Evolutionary conservation across 1,140 invertebrate species (phyloP).

Genomic region (Dermatophagoides farinae): DNA sequence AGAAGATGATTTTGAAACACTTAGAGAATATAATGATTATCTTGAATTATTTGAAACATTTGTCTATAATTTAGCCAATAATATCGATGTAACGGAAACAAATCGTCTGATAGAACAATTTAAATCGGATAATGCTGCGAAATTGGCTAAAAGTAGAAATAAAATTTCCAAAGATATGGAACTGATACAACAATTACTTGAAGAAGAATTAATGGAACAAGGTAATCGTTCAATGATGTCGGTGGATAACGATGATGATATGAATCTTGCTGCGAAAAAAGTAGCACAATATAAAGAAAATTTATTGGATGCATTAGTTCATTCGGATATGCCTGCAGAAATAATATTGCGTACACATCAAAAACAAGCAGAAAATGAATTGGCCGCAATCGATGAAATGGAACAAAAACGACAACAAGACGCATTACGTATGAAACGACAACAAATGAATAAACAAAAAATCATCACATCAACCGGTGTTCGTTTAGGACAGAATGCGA

Average conservation of each 20-base stretch:
- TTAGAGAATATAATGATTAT: conserved; percentile 77
- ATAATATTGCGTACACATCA: conserved; percentile 63
- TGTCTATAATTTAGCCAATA: conserved; percentile 74
- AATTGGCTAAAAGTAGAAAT: conserved; percentile 54
- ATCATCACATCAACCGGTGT: conserved; percentile 25
- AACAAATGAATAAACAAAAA: too few species aligned
- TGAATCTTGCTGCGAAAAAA: conserved; percentile 43
- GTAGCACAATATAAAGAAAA: conserved; percentile 69
- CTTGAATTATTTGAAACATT: conserved; percentile 70
- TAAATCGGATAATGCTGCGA: conserved; percentile 74
- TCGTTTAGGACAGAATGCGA: conserved; percentile 16
- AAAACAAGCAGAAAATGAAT: not conserved
- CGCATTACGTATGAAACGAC: conserved; percentile 11
- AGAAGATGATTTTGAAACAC: conserved; percentile 60
- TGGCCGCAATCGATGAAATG: conserved; percentile 31
- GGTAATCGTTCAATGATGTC: conserved; percentile 1
- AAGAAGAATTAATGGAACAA: conserved; percentile 50
- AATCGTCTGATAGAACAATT: conserved; percentile 82
- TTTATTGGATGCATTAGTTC: conserved; percentile 81
- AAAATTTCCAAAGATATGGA: conserved; percentile 31
- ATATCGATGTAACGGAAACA: conserved; percentile 69
- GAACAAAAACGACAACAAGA: conserved; percentile 40
- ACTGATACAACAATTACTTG: conserved; percentile 58
- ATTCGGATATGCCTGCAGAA: conserved; percentile 63
- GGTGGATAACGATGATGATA: too few species aligned